Base-by-base conservation (phyloP, 2,797 vertebrate genomes). In the Percopsis omiscomaycus region DNA sequence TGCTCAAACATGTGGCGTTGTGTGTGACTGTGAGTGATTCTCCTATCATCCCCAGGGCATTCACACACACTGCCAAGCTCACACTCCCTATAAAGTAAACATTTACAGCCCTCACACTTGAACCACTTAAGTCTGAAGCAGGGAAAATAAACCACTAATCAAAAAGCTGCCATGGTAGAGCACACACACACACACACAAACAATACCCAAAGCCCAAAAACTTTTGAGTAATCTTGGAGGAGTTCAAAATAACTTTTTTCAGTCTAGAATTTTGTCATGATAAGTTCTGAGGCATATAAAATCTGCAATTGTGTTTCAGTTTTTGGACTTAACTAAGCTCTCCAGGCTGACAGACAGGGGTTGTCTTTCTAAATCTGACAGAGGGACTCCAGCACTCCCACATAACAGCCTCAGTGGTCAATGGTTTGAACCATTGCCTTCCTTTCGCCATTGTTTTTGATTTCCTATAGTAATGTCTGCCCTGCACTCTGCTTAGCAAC, bases 121-220 rank as follows among this genome's bases (percentile, higher is more conserved):
- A 87, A 71, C 73, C 85, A 86, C 86, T 89, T 83, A 71, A 15
- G 78, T 77, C 71, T 3, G 30, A 67, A 74, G 52, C 81, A 81
- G 77, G 69, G 28, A 74, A 90, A 87, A 91, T 86, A 91, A 89
- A 89, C 86, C 85, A 69, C 81, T 77, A 78, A 88, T 91, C 78
- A 87, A 71, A 83, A 66, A 73, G 65, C 67, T 69, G 79, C 60
- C 59, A 52, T 13, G 16, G 69, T 64, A n/a, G 66, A 65, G 65
- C 22, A n/a, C 37, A 11, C 14, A 11, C 14, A 49, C 12, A 29
- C 2, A 53, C 1, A 55, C 54, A 55, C 54, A 55, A 14, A 9
- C 29, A 15, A 42, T 42, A 42, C 37, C 6, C 37, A 42, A 10
- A 42, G 37, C 74, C 44, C 42, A 59, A 27, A 27, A 62, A 66